A percentile compares a stretch with the other conserved stretches of the same genome.
Evolutionary conservation across 2,888 invertebrate genomes (phyloP).

Genomic region (Griposia aprilina): DNA sequence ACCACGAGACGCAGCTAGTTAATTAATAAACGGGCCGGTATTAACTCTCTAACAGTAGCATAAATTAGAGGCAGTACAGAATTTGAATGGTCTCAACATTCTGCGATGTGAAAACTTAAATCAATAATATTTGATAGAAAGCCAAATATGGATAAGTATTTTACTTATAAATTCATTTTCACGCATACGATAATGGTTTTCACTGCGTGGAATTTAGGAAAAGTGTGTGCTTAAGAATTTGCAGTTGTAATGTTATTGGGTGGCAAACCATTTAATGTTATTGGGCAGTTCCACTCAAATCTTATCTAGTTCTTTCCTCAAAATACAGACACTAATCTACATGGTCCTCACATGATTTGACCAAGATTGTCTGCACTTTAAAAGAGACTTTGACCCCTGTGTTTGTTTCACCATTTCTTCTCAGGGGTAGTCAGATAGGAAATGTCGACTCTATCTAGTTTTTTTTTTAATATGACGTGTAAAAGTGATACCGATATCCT

Average conservation of each 20-base stretch:
- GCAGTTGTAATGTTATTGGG: background rate
- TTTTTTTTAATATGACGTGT: too few species aligned
- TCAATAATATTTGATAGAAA: constrained; percentile 48
- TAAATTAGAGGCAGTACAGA: constrained; percentile 19
- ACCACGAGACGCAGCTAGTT: background rate
- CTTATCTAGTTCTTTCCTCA: too few species aligned
- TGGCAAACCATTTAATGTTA: too few species aligned
- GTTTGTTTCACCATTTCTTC: too few species aligned
- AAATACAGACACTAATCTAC: too few species aligned
- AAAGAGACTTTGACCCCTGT: too few species aligned
- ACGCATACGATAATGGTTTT: constrained; percentile 10
- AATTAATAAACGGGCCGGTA: constrained; percentile 10
- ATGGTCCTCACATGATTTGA: too few species aligned
- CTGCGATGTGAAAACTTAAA: constrained; percentile 38
- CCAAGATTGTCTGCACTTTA: too few species aligned
- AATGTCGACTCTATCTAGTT: too few species aligned
- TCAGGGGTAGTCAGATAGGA: too few species aligned
- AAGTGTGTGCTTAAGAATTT: background rate
- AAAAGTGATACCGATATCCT: too few species aligned
- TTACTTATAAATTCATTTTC: constrained; percentile 28
- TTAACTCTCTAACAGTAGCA: constrained; percentile 20
- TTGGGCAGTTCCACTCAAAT: too few species aligned
- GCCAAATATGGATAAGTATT: constrained; percentile 15
- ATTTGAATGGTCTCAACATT: constrained; percentile 58
- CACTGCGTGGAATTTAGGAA: constrained; percentile 10